phyloP scores from a whole-genome alignment of 1,140 invertebrate species.

The Aphidius gifuensis region DNA sequence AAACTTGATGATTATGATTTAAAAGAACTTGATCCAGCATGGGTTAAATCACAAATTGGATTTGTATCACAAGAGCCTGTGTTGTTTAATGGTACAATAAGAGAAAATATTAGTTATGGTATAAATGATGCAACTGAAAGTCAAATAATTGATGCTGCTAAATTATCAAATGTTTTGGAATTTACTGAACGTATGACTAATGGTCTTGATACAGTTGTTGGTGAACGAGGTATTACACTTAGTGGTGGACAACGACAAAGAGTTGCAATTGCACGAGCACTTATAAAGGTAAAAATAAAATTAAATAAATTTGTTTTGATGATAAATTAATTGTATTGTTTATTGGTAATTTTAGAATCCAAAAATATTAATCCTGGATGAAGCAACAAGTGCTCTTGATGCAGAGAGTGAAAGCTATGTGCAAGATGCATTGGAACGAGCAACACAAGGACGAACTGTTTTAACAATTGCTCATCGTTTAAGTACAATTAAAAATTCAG shows the following conservation, averaged over 20 bases:
- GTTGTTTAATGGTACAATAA: conserved; percentile 77
- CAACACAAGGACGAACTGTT: conserved; percentile 81
- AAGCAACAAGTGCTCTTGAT: conserved; percentile 90
- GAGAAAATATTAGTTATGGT: conserved; percentile 84
- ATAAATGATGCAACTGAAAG: conserved; percentile 52
- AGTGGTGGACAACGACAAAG: conserved; percentile 85
- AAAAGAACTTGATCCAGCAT: conserved; percentile 63
- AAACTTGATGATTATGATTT: conserved; percentile 67
- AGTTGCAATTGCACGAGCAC: conserved; percentile 85
- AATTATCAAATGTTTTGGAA: conserved; percentile 77
- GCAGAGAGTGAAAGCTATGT: conserved; percentile 86
- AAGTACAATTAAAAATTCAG: conserved; percentile 87
- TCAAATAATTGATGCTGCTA: conserved; percentile 61
- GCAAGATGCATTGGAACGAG: conserved; percentile 80
- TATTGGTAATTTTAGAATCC: conserved; percentile 64
- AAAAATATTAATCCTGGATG: conserved; percentile 80
- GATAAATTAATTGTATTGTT: not conserved
- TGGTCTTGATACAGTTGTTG: conserved; percentile 75
- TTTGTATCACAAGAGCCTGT: conserved; percentile 82
- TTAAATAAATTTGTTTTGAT: too few relatives aligned
- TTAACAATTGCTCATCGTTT: conserved; percentile 90
- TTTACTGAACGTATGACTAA: conserved; percentile 72
- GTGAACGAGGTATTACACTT: conserved; percentile 76
- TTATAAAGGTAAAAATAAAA: conserved; percentile 67
- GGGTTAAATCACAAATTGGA: conserved; percentile 73